Base-by-base conservation (phyloP, 2,797 vertebrate genomes). In the Myripristis murdjan region DNA sequence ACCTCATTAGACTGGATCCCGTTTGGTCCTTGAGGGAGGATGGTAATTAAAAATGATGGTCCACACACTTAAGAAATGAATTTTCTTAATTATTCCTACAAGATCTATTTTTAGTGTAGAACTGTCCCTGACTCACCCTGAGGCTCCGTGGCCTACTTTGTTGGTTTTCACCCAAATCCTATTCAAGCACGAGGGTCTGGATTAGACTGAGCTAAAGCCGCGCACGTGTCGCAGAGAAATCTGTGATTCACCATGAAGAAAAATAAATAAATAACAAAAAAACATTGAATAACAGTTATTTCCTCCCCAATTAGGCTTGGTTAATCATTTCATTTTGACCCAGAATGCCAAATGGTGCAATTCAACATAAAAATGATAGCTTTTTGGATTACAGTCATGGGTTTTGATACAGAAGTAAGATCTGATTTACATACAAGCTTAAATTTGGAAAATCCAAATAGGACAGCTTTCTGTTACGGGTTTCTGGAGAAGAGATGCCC, bases 161-260 rank as follows among this genome's bases (percentile, higher is more conserved):
- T 73, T 66, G 76, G 64, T 90, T 90, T 89, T 90, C 84, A 88
- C 89, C 74, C 81, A 91, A 84, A 90, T 90, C 85, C 84, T 47
- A 60, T 76, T 75, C 22, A 70, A 76, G 64, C 76, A 72, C 53
- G 39, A 81, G 76, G 54, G 70, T 79, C 65, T 67, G 87, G 88
- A 92, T 91, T 90, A 90, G 76, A 84, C 18, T 41, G 58, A 22
- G 52, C 55, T 84, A 65, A 88, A 90, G 67, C 77, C 76, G 24
- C 0, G 47, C 89, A 89, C 79, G 77, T 91, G 87, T 74, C 18
- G 0, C 47, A 67, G 56, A 69, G 68, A 77, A 63, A 53, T 59
- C 74, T 41, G 49, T 31, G 61, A 83, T 84, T 83, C 22, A 39
- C 31, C n/a, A 54, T 49, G 65, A 10, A 18, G 23, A 5, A 22